Percentiles rank a stretch among this genome's conserved stretches.
Conservation (phyloP, 64 coral and sea anemone species). For the Pachyseris speciosa region DNA sequence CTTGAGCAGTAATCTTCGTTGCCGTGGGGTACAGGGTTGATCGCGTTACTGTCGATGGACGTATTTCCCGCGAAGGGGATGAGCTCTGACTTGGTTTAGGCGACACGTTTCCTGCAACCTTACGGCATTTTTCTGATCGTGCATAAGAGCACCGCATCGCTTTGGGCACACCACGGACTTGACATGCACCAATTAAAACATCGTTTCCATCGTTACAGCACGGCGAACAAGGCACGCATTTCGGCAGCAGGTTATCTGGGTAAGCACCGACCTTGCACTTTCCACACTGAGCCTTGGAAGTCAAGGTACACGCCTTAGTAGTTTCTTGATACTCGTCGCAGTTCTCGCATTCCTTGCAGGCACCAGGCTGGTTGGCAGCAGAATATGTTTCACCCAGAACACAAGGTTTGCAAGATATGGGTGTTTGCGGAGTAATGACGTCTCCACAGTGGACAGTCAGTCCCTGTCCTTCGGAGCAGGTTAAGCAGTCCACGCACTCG, state of each 20-base stretch:
- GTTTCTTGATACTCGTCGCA: constrained; percentile 24
- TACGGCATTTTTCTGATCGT: neutral
- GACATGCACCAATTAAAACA: neutral
- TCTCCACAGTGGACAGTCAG: constrained; percentile 11
- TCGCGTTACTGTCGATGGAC: neutral
- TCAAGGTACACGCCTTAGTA: neutral
- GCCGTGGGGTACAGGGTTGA: neutral
- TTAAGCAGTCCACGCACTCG: neutral
- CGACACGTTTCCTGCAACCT: neutral
- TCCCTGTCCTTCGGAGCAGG: constrained; percentile 18
- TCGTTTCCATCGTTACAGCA: constrained; percentile 52
- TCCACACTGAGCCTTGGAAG: constrained; percentile 12
- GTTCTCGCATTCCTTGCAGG: constrained; percentile 15
- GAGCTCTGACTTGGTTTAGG: neutral
- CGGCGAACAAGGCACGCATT: constrained; percentile 38
- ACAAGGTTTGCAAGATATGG: constrained; percentile 4
- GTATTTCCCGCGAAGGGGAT: neutral
- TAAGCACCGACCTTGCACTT: constrained; percentile 27
- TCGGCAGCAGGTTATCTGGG: neutral
- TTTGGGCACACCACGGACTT: neutral
- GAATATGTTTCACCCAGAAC: constrained; percentile 53
- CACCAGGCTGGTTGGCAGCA: neutral
- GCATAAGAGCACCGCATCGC: neutral
- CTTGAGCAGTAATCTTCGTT: neutral
- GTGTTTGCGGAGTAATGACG: neutral